A percentile compares a stretch with the other conserved stretches of the same genome.
Conservation (phyloP, 2,797 vertebrate species). For the Tinamus major region DNA sequence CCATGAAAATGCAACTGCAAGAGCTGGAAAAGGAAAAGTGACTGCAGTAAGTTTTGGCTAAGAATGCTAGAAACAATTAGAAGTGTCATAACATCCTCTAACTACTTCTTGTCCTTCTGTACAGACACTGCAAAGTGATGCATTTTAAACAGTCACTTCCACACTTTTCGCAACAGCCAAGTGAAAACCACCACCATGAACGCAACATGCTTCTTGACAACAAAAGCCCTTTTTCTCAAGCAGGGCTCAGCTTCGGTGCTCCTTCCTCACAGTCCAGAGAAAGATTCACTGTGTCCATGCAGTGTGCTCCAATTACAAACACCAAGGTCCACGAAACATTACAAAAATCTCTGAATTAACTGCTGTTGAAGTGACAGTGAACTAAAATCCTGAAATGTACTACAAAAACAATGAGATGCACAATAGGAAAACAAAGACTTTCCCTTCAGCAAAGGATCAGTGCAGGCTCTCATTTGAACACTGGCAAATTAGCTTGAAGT, state of each 20-base stretch:
- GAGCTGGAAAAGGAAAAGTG: not conserved
- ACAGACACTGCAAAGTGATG: not conserved
- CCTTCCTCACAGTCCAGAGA: not conserved
- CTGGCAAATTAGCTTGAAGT: not conserved
- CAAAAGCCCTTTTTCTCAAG: not conserved
- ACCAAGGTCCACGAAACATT: not conserved
- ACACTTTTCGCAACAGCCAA: not conserved
- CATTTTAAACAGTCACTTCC: not conserved
- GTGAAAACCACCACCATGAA: not conserved
- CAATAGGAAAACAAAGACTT: not conserved
- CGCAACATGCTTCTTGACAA: not conserved
- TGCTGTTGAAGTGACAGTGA: not conserved
- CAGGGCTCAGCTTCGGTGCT: not conserved
- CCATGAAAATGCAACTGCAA: not conserved
- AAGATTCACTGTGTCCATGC: not conserved
- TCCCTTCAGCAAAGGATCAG: not conserved
- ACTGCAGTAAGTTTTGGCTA: not conserved
- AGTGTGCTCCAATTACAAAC: not conserved
- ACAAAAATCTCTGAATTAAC: not conserved
- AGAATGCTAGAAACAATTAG: not conserved
- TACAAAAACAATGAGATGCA: accelerated
- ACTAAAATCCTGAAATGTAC: not conserved
- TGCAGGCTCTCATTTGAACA: not conserved
- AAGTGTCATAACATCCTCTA: not conserved
- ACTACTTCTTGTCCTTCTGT: not conserved